Percentiles rank a stretch among this genome's conserved stretches.
These are phyloP conservation scores for Drosophila ohnishii DNA, from an alignment of 1,140 invertebrate genomes.

Conservation along the genomic window DNA sequence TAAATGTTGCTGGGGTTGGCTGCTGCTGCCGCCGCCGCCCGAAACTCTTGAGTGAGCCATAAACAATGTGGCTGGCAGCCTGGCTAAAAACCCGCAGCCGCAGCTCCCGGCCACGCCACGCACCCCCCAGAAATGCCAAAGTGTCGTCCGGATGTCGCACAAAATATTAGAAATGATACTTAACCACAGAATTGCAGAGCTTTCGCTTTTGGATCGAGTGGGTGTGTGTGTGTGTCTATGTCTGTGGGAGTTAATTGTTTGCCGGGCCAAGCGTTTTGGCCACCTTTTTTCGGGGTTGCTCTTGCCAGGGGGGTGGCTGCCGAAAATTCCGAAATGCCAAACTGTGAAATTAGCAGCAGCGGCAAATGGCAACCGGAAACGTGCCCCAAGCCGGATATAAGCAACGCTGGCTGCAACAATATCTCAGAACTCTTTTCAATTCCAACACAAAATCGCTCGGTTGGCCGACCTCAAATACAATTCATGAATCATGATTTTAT, in stretches of 20 bases:
- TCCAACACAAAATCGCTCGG: slow-evolving; percentile 28
- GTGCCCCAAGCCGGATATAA: slow-evolving; percentile 74
- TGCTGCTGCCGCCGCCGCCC: slow-evolving; percentile 7
- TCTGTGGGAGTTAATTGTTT: slow-evolving; percentile 63
- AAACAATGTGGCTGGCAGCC: slow-evolving; percentile 60
- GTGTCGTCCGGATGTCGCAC: slow-evolving; percentile 78
- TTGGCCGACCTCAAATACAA: slow-evolving; percentile 35
- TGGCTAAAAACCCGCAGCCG: slow-evolving; percentile 24
- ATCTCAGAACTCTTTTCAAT: slow-evolving; percentile 52
- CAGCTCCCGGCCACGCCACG: slow-evolving; percentile 18
- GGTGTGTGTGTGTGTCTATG: slow-evolving; percentile 4
- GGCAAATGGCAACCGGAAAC: slow-evolving; percentile 77
- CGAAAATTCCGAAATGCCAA: slow-evolving; percentile 51
- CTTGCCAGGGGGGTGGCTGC: not conserved
- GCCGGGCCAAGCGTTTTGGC: slow-evolving; percentile 31
- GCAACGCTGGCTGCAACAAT: slow-evolving; percentile 59
- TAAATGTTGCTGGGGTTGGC: slow-evolving; percentile 53
- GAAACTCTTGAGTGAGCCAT: slow-evolving; percentile 76
- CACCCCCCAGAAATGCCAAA: slow-evolving; percentile 64
- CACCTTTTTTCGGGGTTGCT: slow-evolving; percentile 25
- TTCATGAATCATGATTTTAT: slow-evolving; percentile 56
- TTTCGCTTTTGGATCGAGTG: slow-evolving; percentile 43
- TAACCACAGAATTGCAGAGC: slow-evolving; percentile 79
- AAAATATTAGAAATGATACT: slow-evolving; percentile 82
- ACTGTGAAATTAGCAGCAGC: slow-evolving; percentile 63